A percentile compares a stretch with the other conserved stretches of the same genome.
Conservation (phyloP, 2,888 invertebrate genomes). For the Luffia ferchaultella region DNA sequence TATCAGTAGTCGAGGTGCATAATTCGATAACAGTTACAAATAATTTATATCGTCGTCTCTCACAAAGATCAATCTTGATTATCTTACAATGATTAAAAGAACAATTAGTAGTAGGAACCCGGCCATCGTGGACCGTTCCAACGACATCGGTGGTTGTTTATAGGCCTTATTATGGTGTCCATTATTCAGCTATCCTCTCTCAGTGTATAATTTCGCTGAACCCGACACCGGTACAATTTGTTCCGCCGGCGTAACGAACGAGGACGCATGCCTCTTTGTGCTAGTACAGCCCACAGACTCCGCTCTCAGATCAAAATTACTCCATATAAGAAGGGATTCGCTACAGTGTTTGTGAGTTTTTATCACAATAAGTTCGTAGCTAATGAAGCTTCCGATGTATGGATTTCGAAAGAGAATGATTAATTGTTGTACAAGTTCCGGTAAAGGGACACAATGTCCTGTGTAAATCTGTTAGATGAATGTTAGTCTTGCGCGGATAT, state of each 20-base stretch:
- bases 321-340: conserved; percentile 8
- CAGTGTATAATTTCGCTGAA: not conserved
- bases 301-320: conserved; percentile 1
- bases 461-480: too few relatives aligned
- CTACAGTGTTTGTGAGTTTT: conserved; percentile 9
- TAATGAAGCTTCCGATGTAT: not conserved
- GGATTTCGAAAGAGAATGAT: not conserved
- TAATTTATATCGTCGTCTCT: too few relatives aligned
- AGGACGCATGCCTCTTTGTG: not conserved
- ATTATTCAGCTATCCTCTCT: not conserved
- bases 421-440: not conserved
- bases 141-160: not conserved
- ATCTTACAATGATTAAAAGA: too few relatives aligned
- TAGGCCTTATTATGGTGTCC: not conserved
- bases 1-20: too few relatives aligned
- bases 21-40: too few relatives aligned
- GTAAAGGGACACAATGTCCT: too few relatives aligned
- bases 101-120: too few relatives aligned
- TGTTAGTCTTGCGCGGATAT: too few relatives aligned
- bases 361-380: not conserved
- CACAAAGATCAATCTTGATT: too few relatives aligned
- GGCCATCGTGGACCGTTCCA: not conserved
- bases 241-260: conserved; percentile 45
- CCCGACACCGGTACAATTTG: conserved; percentile 37
- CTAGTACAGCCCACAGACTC: not conserved